Evolutionary conservation across 30 jellyfish, hydroid and myxozoan species (phyloP), one percentile per base, ranked within the genome.

Genomic region (Hydra vulgaris): DNA sequence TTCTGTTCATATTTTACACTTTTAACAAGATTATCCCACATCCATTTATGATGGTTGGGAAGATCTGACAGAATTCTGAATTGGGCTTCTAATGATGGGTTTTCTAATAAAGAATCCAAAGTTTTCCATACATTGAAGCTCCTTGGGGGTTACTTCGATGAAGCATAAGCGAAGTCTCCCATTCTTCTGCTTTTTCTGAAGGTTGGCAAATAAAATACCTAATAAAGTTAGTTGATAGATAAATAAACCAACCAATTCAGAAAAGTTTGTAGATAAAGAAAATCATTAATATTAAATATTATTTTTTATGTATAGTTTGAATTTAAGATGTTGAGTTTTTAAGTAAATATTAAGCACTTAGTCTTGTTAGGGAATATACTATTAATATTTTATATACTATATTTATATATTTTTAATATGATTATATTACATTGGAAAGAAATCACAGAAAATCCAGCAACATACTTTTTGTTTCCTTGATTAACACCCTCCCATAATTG

Each of bases 21-120:
- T 21, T 70, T 70, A 7, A 12, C 17, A 21, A 21, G 40, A 7
- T 21, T 21, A 24, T 70, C 25, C 76, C 76, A 70, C 25, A 24
- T 21, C 76, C 76, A 70, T 70, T 70, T 70, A 70, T 70, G 76
- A 70, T 70, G 27, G 76, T 70, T 70, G 40, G 76, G 76, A 21
- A 70, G 25, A 21, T 22, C 25, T 8, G 76, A 70, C 17, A 70
- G 12, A 22, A 70, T 8, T 8, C 27, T 0, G 17, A 70, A 70
- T 70, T 70, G 76, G 12, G 8, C 16, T 25, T 70, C 40, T 70
- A 70, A 8, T 25, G 76, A 3, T 12, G 61, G 61, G 8, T 3
- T 3, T 40, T 40, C 61, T 40, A 40, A 40, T 40, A 40, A 3
- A 3, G 5, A 3, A 40, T 40, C 61, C 61, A 40, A 3, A 40